These are phyloP conservation scores for Tiliqua scincoides DNA, from an alignment of 2,113 vertebrate species.

Conservation along the genomic window DNA sequence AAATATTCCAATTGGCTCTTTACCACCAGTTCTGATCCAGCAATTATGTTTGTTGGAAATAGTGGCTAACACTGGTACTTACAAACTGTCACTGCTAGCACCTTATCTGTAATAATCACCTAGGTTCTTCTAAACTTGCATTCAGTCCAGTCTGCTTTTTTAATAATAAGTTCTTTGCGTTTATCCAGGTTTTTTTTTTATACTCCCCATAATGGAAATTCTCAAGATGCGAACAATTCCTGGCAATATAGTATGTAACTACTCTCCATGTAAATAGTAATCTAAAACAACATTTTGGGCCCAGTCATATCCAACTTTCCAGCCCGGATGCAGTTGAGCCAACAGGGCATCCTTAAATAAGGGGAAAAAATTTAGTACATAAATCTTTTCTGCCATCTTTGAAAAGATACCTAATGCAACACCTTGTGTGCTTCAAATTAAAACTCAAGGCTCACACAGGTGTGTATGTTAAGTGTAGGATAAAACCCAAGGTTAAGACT, in stretches of 20 bases:
- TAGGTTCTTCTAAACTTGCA: background rate
- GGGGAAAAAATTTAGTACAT: too few relatives aligned
- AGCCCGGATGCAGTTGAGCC: too few relatives aligned
- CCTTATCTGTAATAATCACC: background rate
- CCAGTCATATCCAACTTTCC: too few relatives aligned
- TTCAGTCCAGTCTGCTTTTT: background rate
- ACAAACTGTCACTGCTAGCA: background rate
- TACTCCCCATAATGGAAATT: constrained; percentile 8
- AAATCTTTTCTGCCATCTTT: background rate
- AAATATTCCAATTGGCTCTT: constrained; percentile 44
- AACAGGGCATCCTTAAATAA: too few relatives aligned
- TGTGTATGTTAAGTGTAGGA: too few relatives aligned
- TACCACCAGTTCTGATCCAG: background rate
- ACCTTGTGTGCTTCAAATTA: background rate
- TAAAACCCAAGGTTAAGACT: too few relatives aligned
- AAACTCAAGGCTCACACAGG: too few relatives aligned
- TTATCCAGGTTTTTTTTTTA: constrained; percentile 23
- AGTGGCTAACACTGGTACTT: background rate
- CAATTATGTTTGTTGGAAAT: background rate
- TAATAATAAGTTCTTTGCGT: background rate
- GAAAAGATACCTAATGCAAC: background rate
- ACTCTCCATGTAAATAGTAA: background rate
- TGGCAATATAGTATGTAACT: constrained; percentile 3
- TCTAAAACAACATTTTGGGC: background rate
- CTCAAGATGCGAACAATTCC: background rate